Evolutionary conservation across 2,888 invertebrate genomes (phyloP).

Genomic region (Eupithecia dodoneata): DNA sequence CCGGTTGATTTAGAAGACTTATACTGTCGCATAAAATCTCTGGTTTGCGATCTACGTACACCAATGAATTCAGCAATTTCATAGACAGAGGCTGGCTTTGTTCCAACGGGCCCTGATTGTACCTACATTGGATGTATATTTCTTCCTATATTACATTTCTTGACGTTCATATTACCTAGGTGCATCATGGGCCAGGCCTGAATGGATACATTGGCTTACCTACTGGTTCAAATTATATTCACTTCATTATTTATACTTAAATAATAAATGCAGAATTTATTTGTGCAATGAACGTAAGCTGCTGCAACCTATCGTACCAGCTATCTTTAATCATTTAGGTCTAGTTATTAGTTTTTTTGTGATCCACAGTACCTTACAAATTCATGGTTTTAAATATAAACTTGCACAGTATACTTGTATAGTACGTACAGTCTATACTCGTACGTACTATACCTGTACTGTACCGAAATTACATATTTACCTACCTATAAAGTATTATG

Average conservation of each 20-base stretch:
- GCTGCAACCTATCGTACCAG: neutral
- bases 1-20: slow-evolving; percentile 24
- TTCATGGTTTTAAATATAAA: neutral
- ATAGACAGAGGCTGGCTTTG: slow-evolving; percentile 62
- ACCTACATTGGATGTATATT: slow-evolving; percentile 67
- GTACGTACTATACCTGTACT: too few species aligned
- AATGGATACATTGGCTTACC: slow-evolving; percentile 10
- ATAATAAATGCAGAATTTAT: neutral
- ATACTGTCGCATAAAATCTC: slow-evolving; percentile 27
- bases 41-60: slow-evolving; percentile 26
- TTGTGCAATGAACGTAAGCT: neutral
- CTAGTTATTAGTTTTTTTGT: neutral
- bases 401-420: too few species aligned
- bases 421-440: too few species aligned
- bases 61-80: slow-evolving; percentile 68
- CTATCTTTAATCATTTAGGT: neutral
- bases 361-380: too few species aligned
- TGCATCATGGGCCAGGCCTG: slow-evolving; percentile 37
- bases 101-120: slow-evolving; percentile 70
- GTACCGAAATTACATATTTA: too few species aligned
- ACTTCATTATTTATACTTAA: too few species aligned
- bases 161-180: slow-evolving; percentile 48
- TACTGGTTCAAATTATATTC: neutral
- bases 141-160: slow-evolving; percentile 61
- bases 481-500: too few species aligned